Conservation (phyloP, 2,113 vertebrate genomes). For the Tachysurus fulvidraco region DNA sequence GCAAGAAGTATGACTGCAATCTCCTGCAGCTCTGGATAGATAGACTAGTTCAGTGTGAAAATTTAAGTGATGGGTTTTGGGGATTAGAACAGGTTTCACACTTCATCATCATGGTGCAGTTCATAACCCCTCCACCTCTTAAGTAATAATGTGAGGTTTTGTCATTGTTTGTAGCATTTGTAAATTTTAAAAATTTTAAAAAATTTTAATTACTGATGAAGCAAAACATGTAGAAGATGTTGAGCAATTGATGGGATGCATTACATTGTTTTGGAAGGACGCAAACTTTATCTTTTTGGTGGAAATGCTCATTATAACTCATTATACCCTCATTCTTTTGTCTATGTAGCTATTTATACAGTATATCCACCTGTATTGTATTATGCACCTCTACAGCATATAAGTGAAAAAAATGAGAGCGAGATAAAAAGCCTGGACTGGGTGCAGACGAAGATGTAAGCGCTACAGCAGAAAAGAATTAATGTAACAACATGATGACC, state of each 20-base stretch:
- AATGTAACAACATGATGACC: slow-evolving; percentile 36
- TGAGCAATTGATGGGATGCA: not conserved
- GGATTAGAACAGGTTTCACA: slow-evolving; percentile 31
- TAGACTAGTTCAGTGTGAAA: slow-evolving; percentile 20
- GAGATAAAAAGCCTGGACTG: slow-evolving; percentile 15
- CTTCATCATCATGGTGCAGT: slow-evolving; percentile 43
- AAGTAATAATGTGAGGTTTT: slow-evolving; percentile 50
- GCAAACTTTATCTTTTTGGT: not conserved
- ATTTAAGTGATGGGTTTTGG: slow-evolving; percentile 46
- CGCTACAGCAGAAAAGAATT: slow-evolving; percentile 26
- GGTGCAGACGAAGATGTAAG: slow-evolving; percentile 41
- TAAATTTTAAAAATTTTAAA: not conserved
- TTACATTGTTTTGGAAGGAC: not conserved
- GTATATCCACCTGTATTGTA: not conserved
- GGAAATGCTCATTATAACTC: not conserved
- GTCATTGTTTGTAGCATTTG: not conserved
- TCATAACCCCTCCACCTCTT: slow-evolving; percentile 34
- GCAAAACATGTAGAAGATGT: not conserved
- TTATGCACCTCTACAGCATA: not conserved
- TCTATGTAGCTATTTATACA: not conserved
- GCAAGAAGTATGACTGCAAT: slow-evolving; percentile 47
- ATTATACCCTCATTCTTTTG: not conserved
- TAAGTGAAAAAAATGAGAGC: not conserved
- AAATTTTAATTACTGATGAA: not conserved
- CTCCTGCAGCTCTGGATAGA: slow-evolving; percentile 37